phyloP scores from a whole-genome alignment of 2,113 vertebrate species.

The Eidolon helvum region DNA sequence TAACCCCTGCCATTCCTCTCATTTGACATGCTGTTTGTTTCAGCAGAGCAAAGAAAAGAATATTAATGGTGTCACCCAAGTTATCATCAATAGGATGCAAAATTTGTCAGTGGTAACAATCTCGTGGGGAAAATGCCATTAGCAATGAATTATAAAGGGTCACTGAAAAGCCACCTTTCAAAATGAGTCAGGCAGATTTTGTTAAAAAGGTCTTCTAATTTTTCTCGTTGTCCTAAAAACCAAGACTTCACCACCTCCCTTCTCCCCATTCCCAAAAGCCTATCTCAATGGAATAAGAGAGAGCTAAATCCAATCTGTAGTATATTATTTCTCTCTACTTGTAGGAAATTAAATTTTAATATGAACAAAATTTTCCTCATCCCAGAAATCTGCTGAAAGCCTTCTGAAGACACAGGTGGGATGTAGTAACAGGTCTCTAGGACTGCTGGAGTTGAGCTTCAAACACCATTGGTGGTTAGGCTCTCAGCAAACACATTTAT shows the following conservation, averaged over 20 bases:
- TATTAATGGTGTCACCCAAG: slow-evolving; percentile 18
- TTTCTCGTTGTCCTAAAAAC: not conserved
- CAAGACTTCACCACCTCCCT: not conserved
- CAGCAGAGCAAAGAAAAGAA: slow-evolving; percentile 19
- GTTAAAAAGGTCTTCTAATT: not conserved
- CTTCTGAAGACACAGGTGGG: not conserved
- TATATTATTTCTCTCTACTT: not conserved
- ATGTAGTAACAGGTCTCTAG: not conserved
- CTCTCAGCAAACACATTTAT: not conserved
- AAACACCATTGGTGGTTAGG: not conserved
- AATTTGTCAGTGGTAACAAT: not conserved
- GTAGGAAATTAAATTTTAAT: not conserved
- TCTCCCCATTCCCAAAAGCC: not conserved
- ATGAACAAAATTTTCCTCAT: not conserved
- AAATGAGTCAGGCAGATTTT: not conserved
- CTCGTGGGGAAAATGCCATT: not conserved
- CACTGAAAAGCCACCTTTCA: not conserved
- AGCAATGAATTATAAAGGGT: not conserved
- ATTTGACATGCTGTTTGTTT: not conserved
- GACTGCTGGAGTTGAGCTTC: not conserved
- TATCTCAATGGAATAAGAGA: not conserved
- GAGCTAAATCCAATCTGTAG: not conserved
- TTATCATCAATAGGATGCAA: slow-evolving; percentile 7
- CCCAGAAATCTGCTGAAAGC: slow-evolving; percentile 16
- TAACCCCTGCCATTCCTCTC: not conserved